Conservation (phyloP, 2,888 invertebrate genomes). For the Eudasyphora cyanicolor region DNA sequence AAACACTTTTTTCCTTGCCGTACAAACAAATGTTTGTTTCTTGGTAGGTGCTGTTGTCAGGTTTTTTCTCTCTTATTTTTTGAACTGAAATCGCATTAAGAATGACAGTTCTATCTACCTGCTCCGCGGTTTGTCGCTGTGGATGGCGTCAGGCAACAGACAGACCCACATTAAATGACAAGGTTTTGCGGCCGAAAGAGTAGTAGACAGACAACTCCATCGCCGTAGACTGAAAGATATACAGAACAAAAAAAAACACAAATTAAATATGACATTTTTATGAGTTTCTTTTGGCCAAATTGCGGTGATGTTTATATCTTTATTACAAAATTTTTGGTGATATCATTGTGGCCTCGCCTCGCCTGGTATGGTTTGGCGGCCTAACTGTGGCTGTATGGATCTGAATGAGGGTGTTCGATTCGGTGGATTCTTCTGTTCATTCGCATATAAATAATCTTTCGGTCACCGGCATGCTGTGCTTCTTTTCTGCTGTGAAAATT, state of each 20-base stretch:
- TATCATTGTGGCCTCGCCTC: background rate
- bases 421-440: constrained; percentile 6
- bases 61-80: background rate
- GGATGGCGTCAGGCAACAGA: background rate
- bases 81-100: constrained; percentile 17
- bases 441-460: constrained; percentile 44
- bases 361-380: too few species aligned
- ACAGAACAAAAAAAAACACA: constrained; percentile 36
- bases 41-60: constrained; percentile 10
- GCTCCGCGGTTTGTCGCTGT: background rate
- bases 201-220: too few species aligned
- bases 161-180: constrained; percentile 6
- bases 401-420: background rate
- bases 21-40: too few species aligned
- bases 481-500: constrained; percentile 55
- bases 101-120: constrained; percentile 12
- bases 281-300: constrained; percentile 56
- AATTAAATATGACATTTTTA: constrained; percentile 64
- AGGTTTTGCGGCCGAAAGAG: background rate
- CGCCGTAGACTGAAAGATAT: background rate
- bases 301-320: constrained; percentile 41
- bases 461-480: background rate
- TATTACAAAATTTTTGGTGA: constrained; percentile 26
- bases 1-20: constrained; percentile 19
- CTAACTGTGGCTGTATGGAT: background rate